A percentile compares a stretch with the other conserved stretches of the same genome.
Evolutionary conservation across 2,113 vertebrate genomes (phyloP).

Genomic region (Todiramphus chloris): DNA sequence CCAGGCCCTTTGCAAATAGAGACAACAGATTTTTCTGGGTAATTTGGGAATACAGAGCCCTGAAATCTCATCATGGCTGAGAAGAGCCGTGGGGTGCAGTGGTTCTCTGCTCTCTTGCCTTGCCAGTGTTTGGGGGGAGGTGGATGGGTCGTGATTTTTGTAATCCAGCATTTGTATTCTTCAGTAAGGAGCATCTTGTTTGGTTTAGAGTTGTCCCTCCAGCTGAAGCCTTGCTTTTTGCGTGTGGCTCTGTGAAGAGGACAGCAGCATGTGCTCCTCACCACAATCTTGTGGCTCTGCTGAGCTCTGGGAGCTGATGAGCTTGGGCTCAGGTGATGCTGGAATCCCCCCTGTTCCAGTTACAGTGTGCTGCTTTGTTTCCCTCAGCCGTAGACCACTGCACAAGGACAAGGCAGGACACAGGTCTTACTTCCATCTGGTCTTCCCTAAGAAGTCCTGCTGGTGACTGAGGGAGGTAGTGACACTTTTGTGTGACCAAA

Average conservation of each 20-base stretch:
- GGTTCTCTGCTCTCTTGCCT: not conserved
- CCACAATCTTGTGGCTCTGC: not conserved
- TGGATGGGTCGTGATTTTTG: not conserved
- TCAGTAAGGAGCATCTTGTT: not conserved
- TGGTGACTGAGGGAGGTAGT: not conserved
- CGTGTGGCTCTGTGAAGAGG: fast-evolving
- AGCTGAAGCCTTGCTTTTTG: not conserved
- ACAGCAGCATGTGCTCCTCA: not conserved
- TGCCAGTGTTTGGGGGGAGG: not conserved
- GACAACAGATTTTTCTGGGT: not conserved
- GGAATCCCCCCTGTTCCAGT: fast-evolving
- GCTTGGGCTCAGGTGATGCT: not conserved
- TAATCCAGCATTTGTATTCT: not conserved
- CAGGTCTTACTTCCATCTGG: not conserved
- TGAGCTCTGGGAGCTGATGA: not conserved
- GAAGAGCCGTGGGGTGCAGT: not conserved
- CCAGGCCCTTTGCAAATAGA: not conserved
- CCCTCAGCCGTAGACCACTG: not conserved
- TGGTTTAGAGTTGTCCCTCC: not conserved
- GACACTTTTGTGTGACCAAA: not conserved
- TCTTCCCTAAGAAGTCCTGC: too few relatives aligned
- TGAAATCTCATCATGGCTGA: fast-evolving
- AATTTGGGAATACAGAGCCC: not conserved
- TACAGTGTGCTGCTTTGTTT: not conserved
- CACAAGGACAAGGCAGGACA: not conserved